Evolutionary conservation across 1,140 invertebrate species (phyloP).

Genomic region (Pseudachorutes palmiensis): DNA sequence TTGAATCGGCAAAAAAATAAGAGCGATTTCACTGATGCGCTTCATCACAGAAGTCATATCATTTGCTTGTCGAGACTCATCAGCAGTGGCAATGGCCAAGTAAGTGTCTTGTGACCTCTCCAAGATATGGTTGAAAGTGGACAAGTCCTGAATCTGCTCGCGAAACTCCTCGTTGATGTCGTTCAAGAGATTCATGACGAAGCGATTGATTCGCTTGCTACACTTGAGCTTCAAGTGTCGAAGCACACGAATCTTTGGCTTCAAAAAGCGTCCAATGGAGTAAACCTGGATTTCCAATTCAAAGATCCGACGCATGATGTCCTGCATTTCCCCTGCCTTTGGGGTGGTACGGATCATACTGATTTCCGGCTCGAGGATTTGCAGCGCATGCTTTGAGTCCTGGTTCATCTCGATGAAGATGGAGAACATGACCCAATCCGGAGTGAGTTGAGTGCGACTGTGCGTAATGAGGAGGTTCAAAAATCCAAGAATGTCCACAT

Average conservation of each 20-base stretch:
- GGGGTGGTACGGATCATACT: background rate
- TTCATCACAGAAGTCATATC: constrained; percentile 16
- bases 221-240: constrained; percentile 8
- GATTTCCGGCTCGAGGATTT: constrained; percentile 4
- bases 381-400: background rate
- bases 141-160: constrained; percentile 5
- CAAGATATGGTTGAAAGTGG: constrained; percentile 11
- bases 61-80: constrained; percentile 13
- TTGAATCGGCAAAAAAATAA: constrained; percentile 18
- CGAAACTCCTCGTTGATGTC: constrained; percentile 11
- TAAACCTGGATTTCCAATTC: constrained; percentile 16
- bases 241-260: constrained; percentile 14
- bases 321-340: background rate
- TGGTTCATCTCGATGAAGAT: constrained; percentile 15
- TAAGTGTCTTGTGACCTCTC: constrained; percentile 20
- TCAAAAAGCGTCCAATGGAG: constrained; percentile 10
- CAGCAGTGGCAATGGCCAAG: constrained; percentile 4
- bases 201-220: background rate
- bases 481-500: constrained; percentile 17
- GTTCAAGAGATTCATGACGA: constrained; percentile 2
- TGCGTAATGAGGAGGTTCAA: constrained; percentile 6
- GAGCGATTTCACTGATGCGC: constrained; percentile 13
- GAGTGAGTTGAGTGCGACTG: background rate
- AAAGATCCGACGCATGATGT: constrained; percentile 5
- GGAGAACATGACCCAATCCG: constrained; percentile 17